phyloP scores from a whole-genome alignment of 2,113 vertebrate species.

The Corythoichthys haematopterus region DNA sequence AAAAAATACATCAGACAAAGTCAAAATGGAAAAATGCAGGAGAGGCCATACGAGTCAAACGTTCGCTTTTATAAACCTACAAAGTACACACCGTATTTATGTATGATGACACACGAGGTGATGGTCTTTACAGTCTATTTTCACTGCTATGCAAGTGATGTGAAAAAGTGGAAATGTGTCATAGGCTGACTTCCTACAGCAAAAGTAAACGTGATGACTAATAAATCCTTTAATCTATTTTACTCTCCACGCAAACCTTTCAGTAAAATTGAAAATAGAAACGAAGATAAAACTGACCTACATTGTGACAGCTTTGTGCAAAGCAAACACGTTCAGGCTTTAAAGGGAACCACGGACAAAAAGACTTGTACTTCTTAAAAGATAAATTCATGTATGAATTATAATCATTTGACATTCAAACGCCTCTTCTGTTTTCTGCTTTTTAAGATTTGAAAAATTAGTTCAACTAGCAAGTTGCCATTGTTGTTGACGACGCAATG shows the following conservation, averaged over 20 bases:
- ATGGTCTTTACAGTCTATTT: not conserved
- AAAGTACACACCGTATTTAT: constrained; percentile 16
- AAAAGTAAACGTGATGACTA: constrained; percentile 6
- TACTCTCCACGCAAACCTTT: not conserved
- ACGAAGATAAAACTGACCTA: constrained; percentile 9
- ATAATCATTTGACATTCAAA: too few relatives aligned
- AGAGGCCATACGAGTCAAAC: not conserved
- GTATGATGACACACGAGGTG: constrained; percentile 42
- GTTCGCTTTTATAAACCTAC: constrained; percentile 19
- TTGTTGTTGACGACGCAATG: too few relatives aligned
- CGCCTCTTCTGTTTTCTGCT: too few relatives aligned
- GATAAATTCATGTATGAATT: too few relatives aligned
- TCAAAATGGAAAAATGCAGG: not conserved
- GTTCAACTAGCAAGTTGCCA: too few relatives aligned
- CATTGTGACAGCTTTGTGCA: not conserved
- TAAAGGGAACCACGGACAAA: too few relatives aligned
- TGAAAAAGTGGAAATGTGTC: constrained; percentile 21
- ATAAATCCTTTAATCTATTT: constrained; percentile 1
- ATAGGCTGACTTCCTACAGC: constrained; percentile 1
- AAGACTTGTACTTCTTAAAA: too few relatives aligned
- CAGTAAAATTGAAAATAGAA: not conserved
- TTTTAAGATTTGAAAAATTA: too few relatives aligned
- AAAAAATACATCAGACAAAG: not conserved
- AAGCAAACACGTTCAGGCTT: not conserved
- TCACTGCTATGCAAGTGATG: not conserved